Base-by-base conservation (phyloP, 2,888 invertebrate genomes). In the Dorcus hopei region DNA sequence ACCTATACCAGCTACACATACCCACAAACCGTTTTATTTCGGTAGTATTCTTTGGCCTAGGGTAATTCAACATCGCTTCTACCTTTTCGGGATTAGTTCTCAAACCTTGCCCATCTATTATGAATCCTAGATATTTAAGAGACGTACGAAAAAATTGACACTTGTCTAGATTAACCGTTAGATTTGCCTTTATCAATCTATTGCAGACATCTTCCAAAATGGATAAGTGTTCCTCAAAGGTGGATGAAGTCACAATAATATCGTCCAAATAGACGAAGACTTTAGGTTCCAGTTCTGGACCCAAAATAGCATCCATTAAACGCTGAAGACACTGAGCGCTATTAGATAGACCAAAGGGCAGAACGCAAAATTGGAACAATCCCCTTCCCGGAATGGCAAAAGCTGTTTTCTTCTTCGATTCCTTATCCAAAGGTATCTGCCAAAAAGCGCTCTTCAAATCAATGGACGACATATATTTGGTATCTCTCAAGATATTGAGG, bases 21-120 rank as follows among this genome's bases (percentile, higher is more conserved):
- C 70, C 72, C 1, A 71, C 38, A 52, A 73, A 69, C n/a, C 70
- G 49, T 55, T 69, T 69, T 4, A 70, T 39, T 58, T 70, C 67
- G 1, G 71, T 71, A 7, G 64, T 52, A 9, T 58, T 70, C 23
- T 19, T 43, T 0, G 69, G 68, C 1, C 49, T 57, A 3, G 68
- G 65, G 62, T 67, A 71, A 56, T 68, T 65, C 5, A 66, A 49
- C 58, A 71, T 70, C 7, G 65, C 58, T 1, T 49, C 42, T 8
- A 72, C 61, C 56, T 72, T 71, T 3, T 66, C 67, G 1, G 69
- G 69, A 51, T 71, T 67, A 0, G 69, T 69, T 3, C 61, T 47
- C 6, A 71, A n/a, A 40, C n/a, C n/a, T n/a, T n/a, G n/a, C n/a
- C n/a, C n/a, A n/a, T n/a, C n/a, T n/a, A n/a, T n/a, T n/a, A n/a